Conservation (phyloP, 2,113 vertebrate genomes). For the Periophthalmodon schlosseri region DNA sequence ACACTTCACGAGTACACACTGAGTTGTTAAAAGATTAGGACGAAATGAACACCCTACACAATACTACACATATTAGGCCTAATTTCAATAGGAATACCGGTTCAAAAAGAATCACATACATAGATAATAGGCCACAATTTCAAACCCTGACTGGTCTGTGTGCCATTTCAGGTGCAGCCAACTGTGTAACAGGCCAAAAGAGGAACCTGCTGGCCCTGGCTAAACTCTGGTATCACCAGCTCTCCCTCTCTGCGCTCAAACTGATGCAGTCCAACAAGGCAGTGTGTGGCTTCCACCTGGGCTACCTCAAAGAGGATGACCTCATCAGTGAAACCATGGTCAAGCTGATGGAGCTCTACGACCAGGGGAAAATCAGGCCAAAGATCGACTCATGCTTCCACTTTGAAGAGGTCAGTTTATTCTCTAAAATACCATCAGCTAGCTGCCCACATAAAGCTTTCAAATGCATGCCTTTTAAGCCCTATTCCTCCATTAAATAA, state of each 20-base stretch:
- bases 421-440: neutral
- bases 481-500: too few relatives aligned
- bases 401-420: constrained; percentile 87
- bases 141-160: neutral
- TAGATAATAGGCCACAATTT: neutral
- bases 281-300: constrained; percentile 85
- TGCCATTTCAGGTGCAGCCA: constrained; percentile 80
- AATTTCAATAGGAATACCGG: too few relatives aligned
- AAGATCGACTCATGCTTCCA: constrained; percentile 88
- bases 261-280: constrained; percentile 87
- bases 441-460: neutral
- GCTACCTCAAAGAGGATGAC: constrained; percentile 71
- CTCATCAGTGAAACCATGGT: constrained; percentile 74
- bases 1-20: neutral
- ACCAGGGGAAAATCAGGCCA: constrained; percentile 90
- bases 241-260: constrained; percentile 84
- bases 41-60: neutral
- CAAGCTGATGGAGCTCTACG: constrained; percentile 82
- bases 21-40: neutral
- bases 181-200: constrained; percentile 86
- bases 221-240: constrained; percentile 92
- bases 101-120: neutral
- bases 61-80: neutral
- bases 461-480: too few relatives aligned
- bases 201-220: constrained; percentile 88